Evolutionary conservation across 2,113 vertebrate species (phyloP).

Genomic region (rat (Rattus norvegicus)): DNA sequence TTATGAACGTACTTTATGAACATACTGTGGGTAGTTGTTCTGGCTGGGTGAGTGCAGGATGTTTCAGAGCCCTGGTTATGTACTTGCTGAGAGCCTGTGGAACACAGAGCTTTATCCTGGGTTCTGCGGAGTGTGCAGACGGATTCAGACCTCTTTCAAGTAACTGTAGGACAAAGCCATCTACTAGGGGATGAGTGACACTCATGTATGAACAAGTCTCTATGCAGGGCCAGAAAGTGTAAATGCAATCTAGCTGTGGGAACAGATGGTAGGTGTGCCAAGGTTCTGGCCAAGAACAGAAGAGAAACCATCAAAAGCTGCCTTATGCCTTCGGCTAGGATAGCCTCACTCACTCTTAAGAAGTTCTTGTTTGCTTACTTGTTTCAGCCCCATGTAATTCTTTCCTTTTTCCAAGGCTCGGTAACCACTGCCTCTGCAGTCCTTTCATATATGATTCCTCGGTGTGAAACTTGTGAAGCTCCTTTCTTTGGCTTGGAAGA

Average conservation of each 20-base stretch:
- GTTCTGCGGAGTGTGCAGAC: neutral
- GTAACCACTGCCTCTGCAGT: neutral
- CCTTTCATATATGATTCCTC: neutral
- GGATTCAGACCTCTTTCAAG: neutral
- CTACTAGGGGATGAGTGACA: neutral
- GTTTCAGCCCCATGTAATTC: neutral
- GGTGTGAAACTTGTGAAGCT: neutral
- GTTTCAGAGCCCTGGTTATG: neutral
- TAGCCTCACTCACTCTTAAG: neutral
- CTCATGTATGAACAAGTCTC: neutral
- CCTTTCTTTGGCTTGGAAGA: conserved; percentile 39
- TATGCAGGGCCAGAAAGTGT: neutral
- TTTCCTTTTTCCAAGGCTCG: neutral
- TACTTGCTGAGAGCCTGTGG: neutral
- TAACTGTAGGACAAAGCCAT: neutral
- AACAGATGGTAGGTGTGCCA: neutral
- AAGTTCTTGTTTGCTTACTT: neutral
- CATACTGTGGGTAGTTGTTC: neutral
- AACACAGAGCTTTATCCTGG: neutral
- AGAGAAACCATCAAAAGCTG: neutral
- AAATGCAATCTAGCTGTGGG: neutral
- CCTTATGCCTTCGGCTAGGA: neutral
- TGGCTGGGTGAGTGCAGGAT: neutral
- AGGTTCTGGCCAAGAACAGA: neutral
- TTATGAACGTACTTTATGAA: conserved; percentile 40